Evolutionary conservation across 2,797 vertebrate genomes (phyloP).

Genomic region (Graptemys geographica): DNA sequence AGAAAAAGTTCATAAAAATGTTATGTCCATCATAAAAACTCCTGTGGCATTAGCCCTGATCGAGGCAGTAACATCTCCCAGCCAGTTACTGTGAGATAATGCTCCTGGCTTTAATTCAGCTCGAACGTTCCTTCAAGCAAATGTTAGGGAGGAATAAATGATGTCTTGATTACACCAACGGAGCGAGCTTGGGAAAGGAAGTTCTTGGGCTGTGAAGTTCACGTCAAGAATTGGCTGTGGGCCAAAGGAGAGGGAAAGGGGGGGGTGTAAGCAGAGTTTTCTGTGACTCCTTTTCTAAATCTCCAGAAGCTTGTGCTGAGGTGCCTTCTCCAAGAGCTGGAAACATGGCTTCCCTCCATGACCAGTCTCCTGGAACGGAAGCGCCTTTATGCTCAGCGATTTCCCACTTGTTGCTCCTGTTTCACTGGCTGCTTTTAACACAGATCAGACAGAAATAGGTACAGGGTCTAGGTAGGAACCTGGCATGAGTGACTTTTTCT

Average conservation of each 20-base stretch:
- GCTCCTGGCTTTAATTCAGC: slow-evolving; percentile 76
- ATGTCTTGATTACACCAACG: slow-evolving; percentile 59
- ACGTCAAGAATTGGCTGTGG: too few species aligned
- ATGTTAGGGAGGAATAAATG: slow-evolving; percentile 80
- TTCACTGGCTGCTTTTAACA: not conserved
- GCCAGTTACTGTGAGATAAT: slow-evolving; percentile 79
- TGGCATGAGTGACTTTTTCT: not conserved
- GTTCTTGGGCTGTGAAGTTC: slow-evolving; percentile 7
- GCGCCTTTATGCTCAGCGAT: not conserved
- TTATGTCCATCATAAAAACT: slow-evolving; percentile 80
- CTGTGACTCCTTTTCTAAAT: not conserved
- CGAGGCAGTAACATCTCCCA: slow-evolving; percentile 78
- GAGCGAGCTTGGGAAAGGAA: slow-evolving; percentile 22
- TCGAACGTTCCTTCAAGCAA: slow-evolving; percentile 76
- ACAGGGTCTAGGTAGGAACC: not conserved
- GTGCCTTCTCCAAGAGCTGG: not conserved
- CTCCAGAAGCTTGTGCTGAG: not conserved
- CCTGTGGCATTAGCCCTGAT: slow-evolving; percentile 66
- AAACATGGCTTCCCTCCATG: not conserved
- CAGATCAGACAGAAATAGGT: not conserved
- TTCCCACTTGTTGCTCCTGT: not conserved
- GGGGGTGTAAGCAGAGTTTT: too few species aligned
- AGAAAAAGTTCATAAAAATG: slow-evolving; percentile 81
- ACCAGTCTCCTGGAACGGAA: not conserved
- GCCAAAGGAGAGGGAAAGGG: not conserved